Evolutionary conservation across 1,140 invertebrate genomes (phyloP), one percentile per base, ranked within the genome.

Genomic region (Zaprionus vittiger): DNA sequence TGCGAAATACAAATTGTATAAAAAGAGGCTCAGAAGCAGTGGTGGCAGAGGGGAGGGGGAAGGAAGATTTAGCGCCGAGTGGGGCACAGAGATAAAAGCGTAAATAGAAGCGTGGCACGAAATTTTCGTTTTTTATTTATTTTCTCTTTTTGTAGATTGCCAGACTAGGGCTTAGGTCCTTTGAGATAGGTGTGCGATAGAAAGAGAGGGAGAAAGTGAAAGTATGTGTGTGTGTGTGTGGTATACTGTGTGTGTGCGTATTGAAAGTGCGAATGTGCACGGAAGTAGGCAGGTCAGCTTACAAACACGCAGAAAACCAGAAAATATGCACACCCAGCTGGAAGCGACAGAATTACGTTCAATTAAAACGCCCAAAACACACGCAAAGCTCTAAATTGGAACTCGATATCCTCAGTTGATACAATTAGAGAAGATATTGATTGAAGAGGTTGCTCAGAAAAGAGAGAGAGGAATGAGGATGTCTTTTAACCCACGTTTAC

Each of bases 21-120:
- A 84, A 90, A 78, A 79, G 15, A 52, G 63, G 37, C 69, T 60
- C n/a, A 60, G n/a, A 17, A 41, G 66, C n/a, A 31, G 41, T 9
- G 15, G 15, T 17, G 52, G 22, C 22, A 31, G 28, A 11, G 15
- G 34, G 6, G 17, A 7, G n/a, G 7, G n/a, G 38, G 20, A 5
- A 3, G 44, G 14, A 11, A 20, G 34, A 44, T 44, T 15, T 31
- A 7, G 62, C 41, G 31, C 38, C 66, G 65, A 81, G 77, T 78
- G 82, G 69, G 79, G 67, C 80, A 83, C 62, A 72, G 59, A 83
- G 84, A 87, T 90, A 89, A 90, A 90, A 89, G 84, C 84, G 81
- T 89, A 90, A 90, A 89, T 89, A 89, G 85, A 89, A 89, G 75
- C 67, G 72, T 66, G 81, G 75, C 84, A 89, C 84, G 84, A 89